phyloP scores from a whole-genome alignment of 2,113 vertebrate species.

The Siniperca knerii region DNA sequence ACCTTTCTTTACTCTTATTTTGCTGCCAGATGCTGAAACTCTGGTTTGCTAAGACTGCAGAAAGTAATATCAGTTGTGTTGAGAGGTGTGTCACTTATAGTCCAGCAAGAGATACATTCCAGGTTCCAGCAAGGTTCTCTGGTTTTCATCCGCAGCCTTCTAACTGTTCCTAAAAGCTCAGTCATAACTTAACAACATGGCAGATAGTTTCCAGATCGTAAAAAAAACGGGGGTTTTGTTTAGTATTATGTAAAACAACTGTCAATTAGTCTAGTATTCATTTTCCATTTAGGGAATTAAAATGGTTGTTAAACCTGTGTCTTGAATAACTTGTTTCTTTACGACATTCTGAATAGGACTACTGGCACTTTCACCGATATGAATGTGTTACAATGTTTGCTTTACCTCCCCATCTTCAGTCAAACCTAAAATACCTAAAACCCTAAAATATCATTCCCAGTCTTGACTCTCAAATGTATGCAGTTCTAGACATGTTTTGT shows the following conservation, averaged over 20 bases:
- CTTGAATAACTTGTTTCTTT: background rate
- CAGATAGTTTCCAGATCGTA: background rate
- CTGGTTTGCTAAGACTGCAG: background rate
- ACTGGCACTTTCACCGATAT: background rate
- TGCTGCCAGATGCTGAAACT: slow-evolving; percentile 2
- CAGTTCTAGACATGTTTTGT: background rate
- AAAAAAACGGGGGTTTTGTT: background rate
- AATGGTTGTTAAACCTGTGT: background rate
- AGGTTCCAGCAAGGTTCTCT: background rate
- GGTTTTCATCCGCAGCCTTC: background rate
- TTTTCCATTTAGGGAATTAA: background rate
- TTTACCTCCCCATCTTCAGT: background rate
- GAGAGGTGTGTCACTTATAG: background rate
- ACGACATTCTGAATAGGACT: background rate
- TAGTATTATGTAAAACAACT: background rate
- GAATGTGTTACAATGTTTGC: background rate
- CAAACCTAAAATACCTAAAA: background rate
- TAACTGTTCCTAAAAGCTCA: background rate
- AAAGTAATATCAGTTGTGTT: background rate
- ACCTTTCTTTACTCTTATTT: background rate
- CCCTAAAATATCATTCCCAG: background rate
- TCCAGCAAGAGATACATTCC: background rate
- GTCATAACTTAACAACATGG: background rate
- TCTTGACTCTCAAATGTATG: background rate
- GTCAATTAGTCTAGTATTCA: background rate